Percentiles rank a stretch among this genome's conserved stretches.
phyloP scores from a whole-genome alignment of 1,140 invertebrate genomes.

The Eubasilissa regina region DNA sequence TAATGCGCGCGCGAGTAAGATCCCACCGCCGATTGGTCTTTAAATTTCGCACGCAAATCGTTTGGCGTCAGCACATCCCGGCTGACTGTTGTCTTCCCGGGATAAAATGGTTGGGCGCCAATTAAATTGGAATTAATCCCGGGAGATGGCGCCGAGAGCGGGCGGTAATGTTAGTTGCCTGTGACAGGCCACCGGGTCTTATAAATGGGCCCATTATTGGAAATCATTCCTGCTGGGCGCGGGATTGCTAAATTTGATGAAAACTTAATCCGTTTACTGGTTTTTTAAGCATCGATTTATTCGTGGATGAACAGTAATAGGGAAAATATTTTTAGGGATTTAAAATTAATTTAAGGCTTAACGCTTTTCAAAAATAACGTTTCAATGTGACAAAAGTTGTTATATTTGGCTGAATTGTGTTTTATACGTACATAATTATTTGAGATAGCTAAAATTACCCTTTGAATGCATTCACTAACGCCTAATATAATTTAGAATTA shows the following conservation, averaged over 20 bases:
- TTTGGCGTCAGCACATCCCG: conserved; percentile 1
- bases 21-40: background rate
- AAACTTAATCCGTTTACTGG: background rate
- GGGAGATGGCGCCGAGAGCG: background rate
- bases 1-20: no score
- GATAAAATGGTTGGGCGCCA: background rate
- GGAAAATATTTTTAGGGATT: background rate
- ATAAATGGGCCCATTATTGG: background rate
- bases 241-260: background rate
- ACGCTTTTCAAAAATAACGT: no score
- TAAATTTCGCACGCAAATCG: conserved; percentile 9
- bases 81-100: background rate
- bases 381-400: no score
- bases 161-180: no score
- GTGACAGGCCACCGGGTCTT: background rate
- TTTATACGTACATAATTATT: no score
- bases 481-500: no score
- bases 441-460: no score
- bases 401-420: no score
- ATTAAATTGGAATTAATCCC: conserved; percentile 1
- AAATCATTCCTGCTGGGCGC: background rate
- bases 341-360: no score
- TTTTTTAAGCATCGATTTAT: background rate
- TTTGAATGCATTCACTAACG: no score
- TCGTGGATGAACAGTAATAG: background rate